Conservation (phyloP, 2,888 invertebrate genomes). For the Branchellion lobata region DNA sequence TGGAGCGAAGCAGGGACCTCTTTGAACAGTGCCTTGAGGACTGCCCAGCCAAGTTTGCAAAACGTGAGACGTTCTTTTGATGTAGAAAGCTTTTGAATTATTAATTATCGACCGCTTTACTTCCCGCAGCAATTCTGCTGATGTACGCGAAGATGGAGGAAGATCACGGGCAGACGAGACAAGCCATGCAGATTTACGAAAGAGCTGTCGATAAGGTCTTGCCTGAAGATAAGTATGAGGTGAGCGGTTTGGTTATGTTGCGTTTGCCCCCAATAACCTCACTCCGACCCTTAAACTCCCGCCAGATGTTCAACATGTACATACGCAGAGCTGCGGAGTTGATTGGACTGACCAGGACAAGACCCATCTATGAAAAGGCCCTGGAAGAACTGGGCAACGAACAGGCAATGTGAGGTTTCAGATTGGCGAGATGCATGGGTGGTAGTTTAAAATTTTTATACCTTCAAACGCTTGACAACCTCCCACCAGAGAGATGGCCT, state of each 20-base stretch:
- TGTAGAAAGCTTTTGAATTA: too few relatives aligned
- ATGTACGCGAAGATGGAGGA: conserved; percentile 97
- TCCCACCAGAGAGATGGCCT: conserved; percentile 79
- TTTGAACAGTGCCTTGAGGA: conserved; percentile 97
- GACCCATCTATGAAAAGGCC: conserved; percentile 96
- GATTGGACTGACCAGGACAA: conserved; percentile 92
- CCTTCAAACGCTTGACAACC: neutral
- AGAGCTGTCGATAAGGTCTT: conserved; percentile 87
- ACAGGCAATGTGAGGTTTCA: conserved; percentile 68
- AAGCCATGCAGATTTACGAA: conserved; percentile 99
- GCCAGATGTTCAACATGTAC: conserved; percentile 91
- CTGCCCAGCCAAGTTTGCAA: conserved; percentile 93
- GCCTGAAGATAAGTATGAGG: conserved; percentile 87
- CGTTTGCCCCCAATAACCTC: too few relatives aligned
- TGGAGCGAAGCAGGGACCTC: conserved; percentile 92
- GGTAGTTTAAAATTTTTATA: neutral
- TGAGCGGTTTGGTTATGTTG: conserved; percentile 54
- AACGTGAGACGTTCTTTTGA: conserved; percentile 64
- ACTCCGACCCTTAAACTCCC: too few relatives aligned
- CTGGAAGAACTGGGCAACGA: conserved; percentile 88
- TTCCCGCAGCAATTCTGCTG: conserved; percentile 72
- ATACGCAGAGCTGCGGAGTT: conserved; percentile 96
- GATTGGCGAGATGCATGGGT: neutral
- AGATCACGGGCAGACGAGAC: conserved; percentile 92
- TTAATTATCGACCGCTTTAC: too few relatives aligned